phyloP scores from a whole-genome alignment of 1,140 invertebrate genomes.

The Holcopasites calliopsidis region DNA sequence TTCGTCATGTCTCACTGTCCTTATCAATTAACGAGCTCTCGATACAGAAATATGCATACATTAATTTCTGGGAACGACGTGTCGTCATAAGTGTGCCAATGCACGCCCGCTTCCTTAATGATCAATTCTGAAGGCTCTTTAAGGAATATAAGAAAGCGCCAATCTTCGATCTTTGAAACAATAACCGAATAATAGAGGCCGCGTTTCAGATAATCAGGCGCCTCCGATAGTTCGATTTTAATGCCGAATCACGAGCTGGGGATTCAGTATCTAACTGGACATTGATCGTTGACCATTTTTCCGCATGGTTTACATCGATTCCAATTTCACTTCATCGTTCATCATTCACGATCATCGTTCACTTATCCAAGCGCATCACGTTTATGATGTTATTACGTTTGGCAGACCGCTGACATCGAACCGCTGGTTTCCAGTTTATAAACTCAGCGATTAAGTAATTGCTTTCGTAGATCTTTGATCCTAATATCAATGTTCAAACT shows the following conservation, averaged over 20 bases:
- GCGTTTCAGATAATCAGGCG: background rate
- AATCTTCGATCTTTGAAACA: conserved; percentile 10
- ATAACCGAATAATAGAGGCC: background rate
- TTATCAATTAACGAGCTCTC: conserved; percentile 9
- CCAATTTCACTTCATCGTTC: background rate
- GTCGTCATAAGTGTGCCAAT: background rate
- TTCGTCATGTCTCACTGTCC: conserved; percentile 31
- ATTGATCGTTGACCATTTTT: conserved; percentile 47
- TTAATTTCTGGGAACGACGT: background rate
- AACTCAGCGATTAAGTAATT: background rate
- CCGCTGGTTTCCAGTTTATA: background rate
- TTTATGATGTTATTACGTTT: background rate
- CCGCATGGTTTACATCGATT: background rate
- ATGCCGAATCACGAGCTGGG: background rate
- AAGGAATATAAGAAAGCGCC: background rate
- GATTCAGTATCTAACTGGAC: conserved; percentile 44
- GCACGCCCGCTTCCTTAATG: conserved; percentile 4
- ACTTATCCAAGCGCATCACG: background rate
- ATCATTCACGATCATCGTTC: conserved; percentile 2
- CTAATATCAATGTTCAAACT: background rate
- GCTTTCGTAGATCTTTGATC: background rate
- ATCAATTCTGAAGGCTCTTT: background rate
- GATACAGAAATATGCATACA: conserved; percentile 1
- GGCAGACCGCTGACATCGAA: background rate
- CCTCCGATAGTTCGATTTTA: background rate